Percentiles rank a stretch among this genome's conserved stretches.
Evolutionary conservation across 2,888 invertebrate species (phyloP).

Genomic region (Pterostichus niger): DNA sequence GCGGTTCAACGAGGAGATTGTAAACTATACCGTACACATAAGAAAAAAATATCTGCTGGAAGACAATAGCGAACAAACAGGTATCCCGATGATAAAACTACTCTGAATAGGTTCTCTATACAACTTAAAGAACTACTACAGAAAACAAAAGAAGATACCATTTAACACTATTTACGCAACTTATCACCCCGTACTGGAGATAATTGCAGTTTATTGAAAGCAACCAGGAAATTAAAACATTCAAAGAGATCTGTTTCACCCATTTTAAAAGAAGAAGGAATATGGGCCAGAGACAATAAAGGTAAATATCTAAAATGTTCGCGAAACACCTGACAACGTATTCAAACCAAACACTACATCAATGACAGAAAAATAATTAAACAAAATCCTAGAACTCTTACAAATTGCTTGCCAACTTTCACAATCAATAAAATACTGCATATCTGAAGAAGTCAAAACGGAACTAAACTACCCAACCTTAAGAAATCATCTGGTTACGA

Average conservation of each 20-base stretch:
- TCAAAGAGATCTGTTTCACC: slow-evolving; percentile 66
- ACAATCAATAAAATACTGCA: neutral
- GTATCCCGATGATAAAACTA: slow-evolving; percentile 62
- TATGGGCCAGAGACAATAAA: slow-evolving; percentile 68
- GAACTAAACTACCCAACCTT: neutral
- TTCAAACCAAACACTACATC: slow-evolving; percentile 68
- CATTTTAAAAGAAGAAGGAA: slow-evolving; percentile 66
- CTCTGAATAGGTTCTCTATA: slow-evolving; percentile 45
- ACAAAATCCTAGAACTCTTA: neutral
- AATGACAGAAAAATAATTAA: neutral
- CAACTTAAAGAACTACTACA: slow-evolving; percentile 56
- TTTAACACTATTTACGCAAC: slow-evolving; percentile 60
- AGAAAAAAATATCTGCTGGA: slow-evolving; percentile 59
- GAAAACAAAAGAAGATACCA: slow-evolving; percentile 54
- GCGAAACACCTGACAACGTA: slow-evolving; percentile 68
- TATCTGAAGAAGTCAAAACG: neutral
- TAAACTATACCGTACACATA: slow-evolving; percentile 21
- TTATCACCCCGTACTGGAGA: slow-evolving; percentile 30
- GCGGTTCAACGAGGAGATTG: neutral
- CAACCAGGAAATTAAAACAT: slow-evolving; percentile 68
- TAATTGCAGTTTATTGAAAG: slow-evolving; percentile 70
- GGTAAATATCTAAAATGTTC: slow-evolving; percentile 69
- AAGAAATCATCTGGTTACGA: neutral
- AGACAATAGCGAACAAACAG: slow-evolving; percentile 58
- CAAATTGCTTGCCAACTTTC: neutral